Base-by-base conservation (phyloP, 2,888 invertebrate species). In the Calliscelio sp. region DNA sequence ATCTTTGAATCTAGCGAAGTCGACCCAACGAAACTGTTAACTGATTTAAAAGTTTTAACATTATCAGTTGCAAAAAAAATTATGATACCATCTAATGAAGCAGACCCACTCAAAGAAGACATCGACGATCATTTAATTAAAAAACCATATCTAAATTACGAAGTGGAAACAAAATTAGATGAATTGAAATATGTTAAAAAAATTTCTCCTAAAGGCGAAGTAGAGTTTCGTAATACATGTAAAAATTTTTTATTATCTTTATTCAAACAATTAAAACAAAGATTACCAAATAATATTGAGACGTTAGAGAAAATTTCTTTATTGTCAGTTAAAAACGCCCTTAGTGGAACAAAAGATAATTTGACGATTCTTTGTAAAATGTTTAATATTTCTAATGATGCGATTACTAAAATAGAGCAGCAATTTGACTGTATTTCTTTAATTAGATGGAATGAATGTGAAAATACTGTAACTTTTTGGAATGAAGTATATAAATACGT, bases 391-490 rank as follows among this genome's bases (percentile, higher is more conserved):
- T 0, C 1, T 18, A 1, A 14, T 25, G 24, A 46, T 57, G 32
- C 32, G n/a, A 71, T 71, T 20, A n/a, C 32, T 3, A 46, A 46
- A 55, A 57, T 71, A 18, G 59, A 71, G 59, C 2, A 55, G 22
- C 71, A 71, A n/a, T 57, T 11, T 24, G 11, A 32, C 11, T 18
- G 18, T 32, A 1, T 65, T 10, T 18, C 49, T 65, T 65, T 65
- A 24, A 49, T 14, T 0, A 65, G 32, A 32, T 65, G 65, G 49
- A 65, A 2, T 7, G 55, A 55, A 16, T 8, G 11, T 24, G 5
- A 18, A 24, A 70, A 85, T 46, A 79, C 74, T 0, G 57, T 70
- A 25, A n/a, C 28, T 10, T 85, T 85, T 81, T 82, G 79, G 79
- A 46, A 44, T 20, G 79, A 82, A 70, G 79, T 79, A 0, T 0